These are phyloP conservation scores for cattle (Bos taurus) DNA, from an alignment of 2,113 vertebrate species.

Conservation along the genomic window DNA sequence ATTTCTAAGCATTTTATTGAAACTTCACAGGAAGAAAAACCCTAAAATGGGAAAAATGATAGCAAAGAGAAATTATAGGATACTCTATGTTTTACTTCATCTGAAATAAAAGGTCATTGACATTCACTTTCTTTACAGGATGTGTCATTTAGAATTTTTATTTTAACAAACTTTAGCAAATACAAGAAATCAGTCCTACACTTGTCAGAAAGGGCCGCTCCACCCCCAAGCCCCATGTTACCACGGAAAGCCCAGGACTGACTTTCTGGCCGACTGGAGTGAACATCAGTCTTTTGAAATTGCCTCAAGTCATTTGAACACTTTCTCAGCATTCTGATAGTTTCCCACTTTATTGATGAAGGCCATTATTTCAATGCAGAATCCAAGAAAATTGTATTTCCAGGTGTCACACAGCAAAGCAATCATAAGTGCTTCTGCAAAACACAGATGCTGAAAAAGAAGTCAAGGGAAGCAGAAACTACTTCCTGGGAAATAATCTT, in stretches of 20 bases:
- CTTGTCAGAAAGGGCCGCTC: background rate
- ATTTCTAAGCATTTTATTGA: constrained; percentile 13
- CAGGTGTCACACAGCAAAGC: background rate
- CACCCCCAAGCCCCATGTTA: background rate
- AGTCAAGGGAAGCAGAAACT: background rate
- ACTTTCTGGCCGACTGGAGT: background rate
- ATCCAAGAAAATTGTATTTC: background rate
- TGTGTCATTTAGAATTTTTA: background rate
- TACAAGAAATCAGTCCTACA: background rate
- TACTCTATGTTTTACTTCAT: background rate
- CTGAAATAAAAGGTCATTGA: background rate
- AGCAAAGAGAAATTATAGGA: background rate
- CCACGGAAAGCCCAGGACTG: background rate
- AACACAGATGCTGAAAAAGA: background rate
- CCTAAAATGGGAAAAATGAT: background rate
- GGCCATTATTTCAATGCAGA: background rate
- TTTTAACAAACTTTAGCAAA: constrained; percentile 2
- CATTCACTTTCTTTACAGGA: background rate
- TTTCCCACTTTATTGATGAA: background rate
- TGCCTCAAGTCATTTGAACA: background rate
- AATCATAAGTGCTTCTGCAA: background rate
- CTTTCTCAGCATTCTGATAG: background rate
- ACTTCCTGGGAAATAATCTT: background rate
- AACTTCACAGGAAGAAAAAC: background rate
- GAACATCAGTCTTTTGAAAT: background rate